Evolutionary conservation across 2,797 vertebrate genomes (phyloP).

Genomic region (Darevskia nairensis): DNA sequence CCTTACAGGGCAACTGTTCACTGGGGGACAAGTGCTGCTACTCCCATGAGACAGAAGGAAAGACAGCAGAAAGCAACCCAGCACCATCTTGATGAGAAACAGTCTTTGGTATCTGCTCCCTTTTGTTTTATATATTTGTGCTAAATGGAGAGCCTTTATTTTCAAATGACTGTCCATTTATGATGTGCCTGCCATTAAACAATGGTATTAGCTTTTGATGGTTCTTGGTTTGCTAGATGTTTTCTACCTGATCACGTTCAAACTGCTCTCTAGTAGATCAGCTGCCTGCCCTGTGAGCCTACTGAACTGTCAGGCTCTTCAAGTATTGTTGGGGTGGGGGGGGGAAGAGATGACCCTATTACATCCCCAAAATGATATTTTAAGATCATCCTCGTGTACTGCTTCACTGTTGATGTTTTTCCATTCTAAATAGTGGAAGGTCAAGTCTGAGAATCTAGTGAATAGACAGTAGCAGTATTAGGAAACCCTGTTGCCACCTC

Average conservation of each 20-base stretch:
- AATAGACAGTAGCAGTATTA: background rate
- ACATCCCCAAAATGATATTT: background rate
- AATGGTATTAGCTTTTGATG: background rate
- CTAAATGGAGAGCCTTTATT: background rate
- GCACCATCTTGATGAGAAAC: background rate
- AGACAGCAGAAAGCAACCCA: background rate
- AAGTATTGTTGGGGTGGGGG: background rate
- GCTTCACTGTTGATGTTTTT: too few species aligned
- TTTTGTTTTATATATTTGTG: background rate
- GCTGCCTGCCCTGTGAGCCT: background rate
- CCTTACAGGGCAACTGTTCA: conserved; percentile 81
- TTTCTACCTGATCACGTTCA: background rate
- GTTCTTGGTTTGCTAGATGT: background rate
- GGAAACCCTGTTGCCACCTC: background rate
- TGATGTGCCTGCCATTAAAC: conserved; percentile 14
- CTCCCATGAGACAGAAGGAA: conserved; percentile 74
- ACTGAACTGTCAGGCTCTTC: background rate
- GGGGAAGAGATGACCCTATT: background rate
- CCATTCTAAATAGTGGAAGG: background rate
- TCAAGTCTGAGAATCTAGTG: too few species aligned
- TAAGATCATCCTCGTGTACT: background rate
- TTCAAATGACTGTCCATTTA: background rate
- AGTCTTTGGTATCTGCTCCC: background rate
- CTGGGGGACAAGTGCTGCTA: conserved; percentile 84
- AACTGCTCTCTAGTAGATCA: background rate